A percentile compares a stretch with the other conserved stretches of the same genome.
These are phyloP conservation scores for Phaetusa simplex DNA, from an alignment of 2,113 vertebrate species.

Conservation along the genomic window DNA sequence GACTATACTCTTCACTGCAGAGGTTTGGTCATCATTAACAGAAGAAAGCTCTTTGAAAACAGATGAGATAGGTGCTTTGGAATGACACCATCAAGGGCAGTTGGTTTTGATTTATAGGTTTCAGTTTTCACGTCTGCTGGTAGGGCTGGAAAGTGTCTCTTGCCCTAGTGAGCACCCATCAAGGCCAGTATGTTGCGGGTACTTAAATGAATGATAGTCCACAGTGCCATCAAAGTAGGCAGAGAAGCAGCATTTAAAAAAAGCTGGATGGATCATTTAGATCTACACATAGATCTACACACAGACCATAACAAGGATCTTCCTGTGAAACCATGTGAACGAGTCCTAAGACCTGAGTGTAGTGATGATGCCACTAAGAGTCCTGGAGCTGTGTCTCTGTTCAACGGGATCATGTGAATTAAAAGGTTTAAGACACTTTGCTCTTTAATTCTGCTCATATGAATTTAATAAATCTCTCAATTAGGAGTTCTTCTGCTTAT, in stretches of 20 bases:
- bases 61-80: neutral
- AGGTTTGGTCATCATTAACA: neutral
- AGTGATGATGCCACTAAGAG: neutral
- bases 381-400: neutral
- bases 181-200: neutral
- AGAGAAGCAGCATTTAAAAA: neutral
- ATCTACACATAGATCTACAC: neutral
- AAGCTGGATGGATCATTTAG: neutral
- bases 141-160: neutral
- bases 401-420: neutral
- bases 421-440: neutral
- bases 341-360: neutral
- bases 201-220: neutral
- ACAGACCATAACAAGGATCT: neutral
- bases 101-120: neutral
- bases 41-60: neutral
- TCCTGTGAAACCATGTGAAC: neutral
- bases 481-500: neutral
- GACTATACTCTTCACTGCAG: neutral
- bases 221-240: neutral
- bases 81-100: neutral
- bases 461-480: neutral
- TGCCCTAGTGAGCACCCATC: neutral
- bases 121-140: neutral
- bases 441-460: neutral